Evolutionary conservation across 1,140 invertebrate species (phyloP).

Genomic region (Sitophilus oryzae): DNA sequence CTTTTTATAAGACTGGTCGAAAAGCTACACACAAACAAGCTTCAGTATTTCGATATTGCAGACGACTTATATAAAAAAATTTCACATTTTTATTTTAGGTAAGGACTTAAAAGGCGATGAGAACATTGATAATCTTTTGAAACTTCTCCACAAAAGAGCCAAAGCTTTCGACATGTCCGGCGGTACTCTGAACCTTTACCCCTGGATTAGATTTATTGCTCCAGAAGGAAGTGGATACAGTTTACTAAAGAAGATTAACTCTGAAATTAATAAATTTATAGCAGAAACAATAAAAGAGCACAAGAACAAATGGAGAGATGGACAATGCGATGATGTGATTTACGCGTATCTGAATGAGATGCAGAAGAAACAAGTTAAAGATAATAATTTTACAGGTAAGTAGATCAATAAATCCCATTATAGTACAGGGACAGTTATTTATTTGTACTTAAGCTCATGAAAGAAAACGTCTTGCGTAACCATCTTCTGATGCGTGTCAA

Average conservation of each 20-base stretch:
- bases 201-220: constrained; percentile 55
- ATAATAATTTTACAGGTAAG: constrained; percentile 30
- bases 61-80: too few species aligned
- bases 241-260: constrained; percentile 41
- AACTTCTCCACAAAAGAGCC: constrained; percentile 53
- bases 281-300: constrained; percentile 53
- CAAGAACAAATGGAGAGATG: constrained; percentile 45
- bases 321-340: constrained; percentile 60
- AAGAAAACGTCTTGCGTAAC: too few species aligned
- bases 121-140: constrained; percentile 43
- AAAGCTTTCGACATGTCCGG: constrained; percentile 58
- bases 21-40: too few species aligned
- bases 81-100: constrained; percentile 3
- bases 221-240: constrained; percentile 56
- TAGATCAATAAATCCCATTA: too few species aligned
- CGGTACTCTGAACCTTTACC: constrained; percentile 59
- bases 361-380: constrained; percentile 36
- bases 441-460: too few species aligned
- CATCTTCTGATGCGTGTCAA: too few species aligned
- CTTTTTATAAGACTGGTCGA: too few species aligned
- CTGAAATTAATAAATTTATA: constrained; percentile 18
- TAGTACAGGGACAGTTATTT: too few species aligned
- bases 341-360: constrained; percentile 62
- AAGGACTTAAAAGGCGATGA: constrained; percentile 10
- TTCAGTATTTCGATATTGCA: too few species aligned